A percentile compares a stretch with the other conserved stretches of the same genome.
Conservation (phyloP, 2,113 vertebrate genomes). For the Lepisosteus osseus region DNA sequence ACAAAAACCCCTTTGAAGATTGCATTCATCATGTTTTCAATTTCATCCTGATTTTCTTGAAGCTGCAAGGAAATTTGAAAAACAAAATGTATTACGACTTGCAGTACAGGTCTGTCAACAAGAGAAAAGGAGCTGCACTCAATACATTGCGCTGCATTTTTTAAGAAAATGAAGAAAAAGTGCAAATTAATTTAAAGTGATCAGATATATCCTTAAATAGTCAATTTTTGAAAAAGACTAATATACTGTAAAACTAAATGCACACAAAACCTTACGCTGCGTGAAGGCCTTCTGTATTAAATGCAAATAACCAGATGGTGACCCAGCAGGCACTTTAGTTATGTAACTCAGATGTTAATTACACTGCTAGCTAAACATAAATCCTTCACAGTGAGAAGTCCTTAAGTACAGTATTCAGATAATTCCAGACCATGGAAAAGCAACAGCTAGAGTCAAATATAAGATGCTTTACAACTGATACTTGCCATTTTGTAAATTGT, state of each 20-base stretch:
- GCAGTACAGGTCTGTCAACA: too few relatives aligned
- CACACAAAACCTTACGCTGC: not conserved
- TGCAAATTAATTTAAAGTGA: too few relatives aligned
- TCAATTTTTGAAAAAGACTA: too few relatives aligned
- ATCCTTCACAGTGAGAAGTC: constrained; percentile 18
- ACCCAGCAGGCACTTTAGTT: constrained; percentile 44
- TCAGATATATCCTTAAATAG: too few relatives aligned
- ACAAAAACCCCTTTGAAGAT: constrained; percentile 99
- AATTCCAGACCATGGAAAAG: not conserved
- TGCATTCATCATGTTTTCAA: constrained; percentile 99
- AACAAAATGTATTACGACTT: too few relatives aligned
- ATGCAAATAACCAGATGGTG: constrained; percentile 51
- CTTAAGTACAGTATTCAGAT: constrained; percentile 7
- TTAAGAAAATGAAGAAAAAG: too few relatives aligned
- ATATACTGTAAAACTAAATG: too few relatives aligned
- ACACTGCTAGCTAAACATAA: constrained; percentile 37
- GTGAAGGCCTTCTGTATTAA: not conserved
- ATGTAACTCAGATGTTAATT: constrained; percentile 44
- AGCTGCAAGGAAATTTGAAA: constrained; percentile 71
- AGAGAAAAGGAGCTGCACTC: too few relatives aligned
- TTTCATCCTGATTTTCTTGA: constrained; percentile 99
- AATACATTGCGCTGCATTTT: too few relatives aligned
- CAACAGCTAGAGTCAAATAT: too few relatives aligned
- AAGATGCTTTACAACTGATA: too few relatives aligned
- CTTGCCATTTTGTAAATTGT: too few relatives aligned